Conservation (phyloP, 2,888 invertebrate genomes). For the Amorpha juglandis region DNA sequence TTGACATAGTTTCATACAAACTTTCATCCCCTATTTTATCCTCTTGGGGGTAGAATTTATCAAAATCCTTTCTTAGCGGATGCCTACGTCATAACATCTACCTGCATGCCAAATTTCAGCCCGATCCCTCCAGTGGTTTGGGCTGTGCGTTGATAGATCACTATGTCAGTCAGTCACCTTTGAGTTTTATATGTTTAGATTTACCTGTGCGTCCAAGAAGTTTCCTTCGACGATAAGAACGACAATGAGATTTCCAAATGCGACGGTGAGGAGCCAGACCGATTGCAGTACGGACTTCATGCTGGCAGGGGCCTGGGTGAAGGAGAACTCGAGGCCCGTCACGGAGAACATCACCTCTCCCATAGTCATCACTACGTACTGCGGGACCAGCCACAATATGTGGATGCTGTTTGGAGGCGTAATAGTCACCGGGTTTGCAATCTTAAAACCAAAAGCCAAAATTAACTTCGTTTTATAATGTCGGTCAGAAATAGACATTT, state of each 20-base stretch:
- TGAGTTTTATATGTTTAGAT: too few relatives aligned
- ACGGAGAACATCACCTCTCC: slow-evolving; percentile 98
- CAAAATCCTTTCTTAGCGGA: too few relatives aligned
- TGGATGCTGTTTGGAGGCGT: slow-evolving; percentile 90
- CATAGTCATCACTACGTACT: slow-evolving; percentile 95
- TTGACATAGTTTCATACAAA: too few relatives aligned
- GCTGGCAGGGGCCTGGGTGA: slow-evolving; percentile 94
- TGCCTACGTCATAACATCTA: too few relatives aligned
- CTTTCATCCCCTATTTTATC: too few relatives aligned
- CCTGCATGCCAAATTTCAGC: too few relatives aligned
- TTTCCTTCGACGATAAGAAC: slow-evolving; percentile 93
- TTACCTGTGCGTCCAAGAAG: slow-evolving; percentile 91
- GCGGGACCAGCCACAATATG: slow-evolving; percentile 94
- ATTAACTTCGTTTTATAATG: background rate
- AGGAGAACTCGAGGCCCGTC: slow-evolving; percentile 97
- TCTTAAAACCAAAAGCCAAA: slow-evolving; percentile 45
- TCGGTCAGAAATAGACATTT: too few relatives aligned
- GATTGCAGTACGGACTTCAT: slow-evolving; percentile 98
- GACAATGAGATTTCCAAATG: slow-evolving; percentile 96
- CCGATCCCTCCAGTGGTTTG: too few relatives aligned
- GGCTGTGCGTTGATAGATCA: too few relatives aligned
- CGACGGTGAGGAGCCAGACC: slow-evolving; percentile 95
- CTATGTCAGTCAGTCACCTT: too few relatives aligned
- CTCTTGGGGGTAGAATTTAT: too few relatives aligned
- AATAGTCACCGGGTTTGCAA: slow-evolving; percentile 69